Percentiles rank a stretch among this genome's conserved stretches.
phyloP scores from a whole-genome alignment of 1,140 invertebrate genomes.

The Trinorchestia longiramus region DNA sequence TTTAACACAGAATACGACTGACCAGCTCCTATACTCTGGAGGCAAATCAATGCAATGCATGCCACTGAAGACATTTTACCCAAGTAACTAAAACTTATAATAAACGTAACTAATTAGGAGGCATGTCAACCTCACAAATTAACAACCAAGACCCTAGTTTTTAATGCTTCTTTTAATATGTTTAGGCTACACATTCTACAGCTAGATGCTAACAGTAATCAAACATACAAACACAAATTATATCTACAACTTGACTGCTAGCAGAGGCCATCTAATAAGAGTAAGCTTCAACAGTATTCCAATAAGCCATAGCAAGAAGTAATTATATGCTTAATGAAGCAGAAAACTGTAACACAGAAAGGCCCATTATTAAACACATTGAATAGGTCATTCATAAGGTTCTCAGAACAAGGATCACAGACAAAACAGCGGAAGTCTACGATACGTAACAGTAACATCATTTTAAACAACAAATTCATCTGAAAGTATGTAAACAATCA shows the following conservation, averaged over 20 bases:
- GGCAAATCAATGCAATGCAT: too few species aligned
- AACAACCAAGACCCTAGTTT: too few species aligned
- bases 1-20: too few species aligned
- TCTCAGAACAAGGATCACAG: neutral
- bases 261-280: neutral
- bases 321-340: neutral
- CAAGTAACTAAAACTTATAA: too few species aligned
- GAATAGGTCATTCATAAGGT: neutral
- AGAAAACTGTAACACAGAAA: neutral
- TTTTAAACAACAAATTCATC: neutral
- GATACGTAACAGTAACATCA: neutral
- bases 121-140: too few species aligned
- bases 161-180: too few species aligned
- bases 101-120: too few species aligned
- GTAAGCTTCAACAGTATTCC: neutral
- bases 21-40: too few species aligned
- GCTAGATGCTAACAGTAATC: neutral
- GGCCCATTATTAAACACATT: neutral
- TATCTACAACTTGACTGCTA: neutral
- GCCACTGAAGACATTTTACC: too few species aligned
- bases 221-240: neutral
- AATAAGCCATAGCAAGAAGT: neutral
- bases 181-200: neutral
- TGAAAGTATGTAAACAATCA: neutral
- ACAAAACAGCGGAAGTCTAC: neutral